These are phyloP conservation scores for Clarias platycephalus DNA, from an alignment of 2,797 vertebrate genomes.

Conservation along the genomic window DNA sequence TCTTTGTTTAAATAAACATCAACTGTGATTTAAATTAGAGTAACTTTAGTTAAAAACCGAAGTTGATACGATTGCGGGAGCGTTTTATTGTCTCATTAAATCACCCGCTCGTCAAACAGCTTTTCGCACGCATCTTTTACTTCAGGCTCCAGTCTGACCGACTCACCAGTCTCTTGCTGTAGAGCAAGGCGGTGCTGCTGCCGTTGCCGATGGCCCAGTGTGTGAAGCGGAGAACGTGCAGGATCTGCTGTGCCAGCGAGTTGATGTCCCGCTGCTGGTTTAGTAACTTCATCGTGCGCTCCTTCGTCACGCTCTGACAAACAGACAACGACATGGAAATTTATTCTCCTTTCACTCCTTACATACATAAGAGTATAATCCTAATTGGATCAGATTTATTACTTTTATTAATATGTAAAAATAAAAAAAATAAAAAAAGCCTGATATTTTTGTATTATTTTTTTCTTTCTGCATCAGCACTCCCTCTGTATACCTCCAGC, in stretches of 20 bases:
- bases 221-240: constrained; percentile 95
- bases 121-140: background rate
- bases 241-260: constrained; percentile 90
- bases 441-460: background rate
- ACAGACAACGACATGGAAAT: background rate
- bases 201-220: constrained; percentile 94
- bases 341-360: background rate
- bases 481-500: constrained; percentile 83
- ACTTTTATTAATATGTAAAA: background rate
- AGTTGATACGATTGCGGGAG: background rate
- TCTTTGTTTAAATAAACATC: background rate
- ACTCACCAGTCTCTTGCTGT: constrained; percentile 95
- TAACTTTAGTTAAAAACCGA: background rate
- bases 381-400: background rate
- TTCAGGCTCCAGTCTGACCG: background rate
- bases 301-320: constrained; percentile 89
- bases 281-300: constrained; percentile 88
- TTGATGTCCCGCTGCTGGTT: constrained; percentile 92
- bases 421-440: background rate
- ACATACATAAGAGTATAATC: too few relatives aligned
- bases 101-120: background rate
- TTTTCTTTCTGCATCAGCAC: background rate
- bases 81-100: background rate
- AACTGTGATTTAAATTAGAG: too few relatives aligned
- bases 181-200: constrained; percentile 94